Evolutionary conservation across 2,113 vertebrate genomes (phyloP).

Genomic region (Oenanthe oenanthe): DNA sequence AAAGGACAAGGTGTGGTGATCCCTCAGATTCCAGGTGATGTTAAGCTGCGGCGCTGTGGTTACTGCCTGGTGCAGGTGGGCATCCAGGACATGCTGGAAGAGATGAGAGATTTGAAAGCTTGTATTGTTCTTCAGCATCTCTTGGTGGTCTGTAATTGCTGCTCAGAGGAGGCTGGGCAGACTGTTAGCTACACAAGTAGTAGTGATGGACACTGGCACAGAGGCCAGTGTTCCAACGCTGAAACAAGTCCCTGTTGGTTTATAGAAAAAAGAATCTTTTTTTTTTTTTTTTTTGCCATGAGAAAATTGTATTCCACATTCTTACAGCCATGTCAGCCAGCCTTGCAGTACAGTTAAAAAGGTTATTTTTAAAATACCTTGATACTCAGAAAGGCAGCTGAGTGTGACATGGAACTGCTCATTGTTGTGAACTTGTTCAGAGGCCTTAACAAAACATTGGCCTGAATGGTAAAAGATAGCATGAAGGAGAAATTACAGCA

Average conservation of each 20-base stretch:
- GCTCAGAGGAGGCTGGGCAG: neutral
- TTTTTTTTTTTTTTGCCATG: neutral
- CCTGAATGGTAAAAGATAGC: neutral
- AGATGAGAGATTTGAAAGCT: neutral
- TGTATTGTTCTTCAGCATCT: neutral
- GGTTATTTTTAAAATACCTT: neutral
- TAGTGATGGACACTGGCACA: neutral
- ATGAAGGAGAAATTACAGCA: neutral
- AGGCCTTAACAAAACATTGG: neutral
- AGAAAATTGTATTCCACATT: neutral
- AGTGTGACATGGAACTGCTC: neutral
- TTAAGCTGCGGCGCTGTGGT: slow-evolving; percentile 83
- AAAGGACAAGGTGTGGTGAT: slow-evolving; percentile 81
- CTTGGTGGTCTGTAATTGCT: neutral
- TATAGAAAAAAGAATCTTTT: neutral
- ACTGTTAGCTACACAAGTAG: neutral
- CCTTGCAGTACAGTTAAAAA: neutral
- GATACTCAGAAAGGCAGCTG: neutral
- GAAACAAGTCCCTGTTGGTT: neutral
- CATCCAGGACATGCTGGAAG: rapidly evolving
- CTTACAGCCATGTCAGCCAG: neutral
- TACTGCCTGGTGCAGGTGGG: slow-evolving; percentile 90
- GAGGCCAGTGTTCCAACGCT: neutral
- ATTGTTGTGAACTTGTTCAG: neutral
- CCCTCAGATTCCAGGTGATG: slow-evolving; percentile 51